Percentiles rank a stretch among this genome's conserved stretches.
These are phyloP conservation scores for Barnardius zonarius DNA, from an alignment of 2,113 vertebrate species.

Conservation along the genomic window DNA sequence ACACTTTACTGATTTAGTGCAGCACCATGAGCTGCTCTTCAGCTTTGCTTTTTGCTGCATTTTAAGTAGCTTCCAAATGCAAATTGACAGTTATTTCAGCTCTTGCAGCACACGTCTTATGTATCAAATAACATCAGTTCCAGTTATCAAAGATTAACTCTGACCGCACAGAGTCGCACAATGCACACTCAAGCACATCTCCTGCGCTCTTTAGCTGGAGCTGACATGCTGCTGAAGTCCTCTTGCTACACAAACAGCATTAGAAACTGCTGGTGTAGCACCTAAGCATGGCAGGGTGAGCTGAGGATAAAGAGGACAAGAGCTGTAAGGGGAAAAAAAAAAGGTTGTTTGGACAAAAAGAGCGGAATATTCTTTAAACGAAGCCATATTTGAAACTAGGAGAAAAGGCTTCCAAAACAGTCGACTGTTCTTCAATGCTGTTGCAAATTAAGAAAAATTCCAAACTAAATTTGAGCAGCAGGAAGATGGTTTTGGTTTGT, in stretches of 20 bases:
- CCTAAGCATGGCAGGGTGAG: neutral
- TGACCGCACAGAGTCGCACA: accelerated
- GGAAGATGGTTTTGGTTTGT: neutral
- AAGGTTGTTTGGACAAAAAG: neutral
- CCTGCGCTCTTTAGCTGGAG: neutral
- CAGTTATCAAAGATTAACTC: neutral
- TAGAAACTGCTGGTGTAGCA: neutral
- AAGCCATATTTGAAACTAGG: neutral
- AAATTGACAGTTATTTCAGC: neutral
- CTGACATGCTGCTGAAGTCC: neutral
- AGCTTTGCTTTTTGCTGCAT: neutral
- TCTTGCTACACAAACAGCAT: accelerated
- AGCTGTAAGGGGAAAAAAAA: neutral
- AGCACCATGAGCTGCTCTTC: accelerated
- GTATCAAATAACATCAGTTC: neutral
- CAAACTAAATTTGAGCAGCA: neutral
- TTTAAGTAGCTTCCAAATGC: neutral
- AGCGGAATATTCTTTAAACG: neutral
- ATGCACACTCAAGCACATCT: accelerated
- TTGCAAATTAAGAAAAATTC: neutral
- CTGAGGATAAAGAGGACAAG: neutral
- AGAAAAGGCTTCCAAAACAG: neutral
- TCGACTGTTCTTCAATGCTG: neutral
- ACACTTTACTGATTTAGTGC: neutral
- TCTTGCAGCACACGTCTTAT: neutral